These are phyloP conservation scores for Lepus oiostolus DNA, from an alignment of 2,797 vertebrate genomes.

Conservation along the genomic window DNA sequence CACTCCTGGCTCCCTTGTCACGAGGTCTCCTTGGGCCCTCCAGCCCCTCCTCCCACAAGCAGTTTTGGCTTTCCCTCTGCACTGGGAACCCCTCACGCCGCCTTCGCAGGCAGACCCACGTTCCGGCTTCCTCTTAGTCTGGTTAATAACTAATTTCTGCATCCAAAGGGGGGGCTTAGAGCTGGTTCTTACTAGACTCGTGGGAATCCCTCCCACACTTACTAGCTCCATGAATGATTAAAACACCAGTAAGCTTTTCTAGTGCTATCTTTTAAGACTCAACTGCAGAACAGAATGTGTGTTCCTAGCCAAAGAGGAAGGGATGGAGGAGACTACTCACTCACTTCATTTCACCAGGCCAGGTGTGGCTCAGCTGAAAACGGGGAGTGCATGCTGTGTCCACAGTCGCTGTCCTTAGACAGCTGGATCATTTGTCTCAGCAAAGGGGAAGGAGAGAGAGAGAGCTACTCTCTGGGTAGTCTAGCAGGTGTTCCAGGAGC, in stretches of 20 bases:
- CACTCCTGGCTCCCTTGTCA: neutral
- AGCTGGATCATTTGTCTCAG: neutral
- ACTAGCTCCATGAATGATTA: neutral
- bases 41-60: neutral
- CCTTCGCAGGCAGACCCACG: neutral
- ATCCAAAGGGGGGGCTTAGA: neutral
- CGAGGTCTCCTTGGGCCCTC: neutral
- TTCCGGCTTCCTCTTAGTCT: neutral
- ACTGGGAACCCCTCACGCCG: neutral
- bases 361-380: neutral
- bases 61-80: neutral
- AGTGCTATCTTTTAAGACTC: neutral
- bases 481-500: neutral
- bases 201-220: neutral
- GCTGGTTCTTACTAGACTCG: neutral
- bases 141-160: neutral
- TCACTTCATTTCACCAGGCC: neutral
- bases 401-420: neutral
- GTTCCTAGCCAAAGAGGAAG: neutral
- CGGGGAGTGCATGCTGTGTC: neutral
- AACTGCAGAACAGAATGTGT: neutral
- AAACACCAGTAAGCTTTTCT: neutral
- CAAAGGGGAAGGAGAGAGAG: neutral
- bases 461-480: neutral
- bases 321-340: neutral